Evolutionary conservation across 2,888 invertebrate species (phyloP).

Genomic region (Ctenicera cuprea): DNA sequence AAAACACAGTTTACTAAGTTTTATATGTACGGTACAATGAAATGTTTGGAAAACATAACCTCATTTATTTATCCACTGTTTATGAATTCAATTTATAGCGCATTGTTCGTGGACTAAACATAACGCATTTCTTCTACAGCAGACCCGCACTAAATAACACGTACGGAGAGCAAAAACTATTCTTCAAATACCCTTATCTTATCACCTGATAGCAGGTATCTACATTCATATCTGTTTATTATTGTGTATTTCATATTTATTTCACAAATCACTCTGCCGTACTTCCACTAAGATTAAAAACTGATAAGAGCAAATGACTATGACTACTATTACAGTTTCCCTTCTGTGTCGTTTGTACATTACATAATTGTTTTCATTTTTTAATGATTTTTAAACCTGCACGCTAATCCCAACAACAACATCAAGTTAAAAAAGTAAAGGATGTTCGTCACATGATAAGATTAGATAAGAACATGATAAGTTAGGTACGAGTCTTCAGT

Average conservation of each 20-base stretch:
- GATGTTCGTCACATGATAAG: background rate
- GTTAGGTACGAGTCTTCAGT: background rate
- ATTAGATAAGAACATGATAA: constrained; percentile 4
- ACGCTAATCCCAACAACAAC: background rate
- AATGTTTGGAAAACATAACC: constrained; percentile 33
- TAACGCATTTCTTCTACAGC: constrained; percentile 33
- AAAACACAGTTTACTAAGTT: constrained; percentile 18
- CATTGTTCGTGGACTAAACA: constrained; percentile 34
- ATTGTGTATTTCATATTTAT: constrained; percentile 26
- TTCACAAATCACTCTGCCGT: constrained; percentile 36
- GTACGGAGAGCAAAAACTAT: constrained; percentile 13
- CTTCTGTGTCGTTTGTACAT: background rate
- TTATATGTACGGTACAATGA: background rate
- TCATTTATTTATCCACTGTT: constrained; percentile 34
- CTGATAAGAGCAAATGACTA: constrained; percentile 11
- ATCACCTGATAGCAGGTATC: constrained; percentile 34
- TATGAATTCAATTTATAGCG: constrained; percentile 31
- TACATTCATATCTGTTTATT: constrained; percentile 28
- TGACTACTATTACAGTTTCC: constrained; percentile 6
- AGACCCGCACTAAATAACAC: background rate
- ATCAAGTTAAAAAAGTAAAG: background rate
- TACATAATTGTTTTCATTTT: constrained; percentile 14
- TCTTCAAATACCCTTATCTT: constrained; percentile 28
- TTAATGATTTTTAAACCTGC: background rate
- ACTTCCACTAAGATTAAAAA: constrained; percentile 37